Evolutionary conservation across 2,797 vertebrate species (phyloP).

Genomic region (Cuniculus paca): DNA sequence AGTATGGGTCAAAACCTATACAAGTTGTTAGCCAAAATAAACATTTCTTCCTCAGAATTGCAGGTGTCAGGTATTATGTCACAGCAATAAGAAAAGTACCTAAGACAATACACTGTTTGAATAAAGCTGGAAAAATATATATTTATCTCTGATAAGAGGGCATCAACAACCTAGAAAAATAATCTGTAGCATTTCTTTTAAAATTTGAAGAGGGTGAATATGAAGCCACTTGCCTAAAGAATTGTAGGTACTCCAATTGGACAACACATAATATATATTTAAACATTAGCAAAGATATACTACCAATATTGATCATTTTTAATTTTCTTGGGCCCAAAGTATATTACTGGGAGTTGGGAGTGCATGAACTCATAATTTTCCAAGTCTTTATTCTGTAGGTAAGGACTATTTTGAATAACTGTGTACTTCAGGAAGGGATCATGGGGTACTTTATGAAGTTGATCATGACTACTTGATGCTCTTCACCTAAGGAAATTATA

Average conservation of each 20-base stretch:
- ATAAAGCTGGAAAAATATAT: neutral
- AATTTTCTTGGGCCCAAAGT: neutral
- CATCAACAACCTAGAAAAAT: neutral
- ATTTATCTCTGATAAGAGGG: neutral
- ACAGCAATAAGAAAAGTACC: neutral
- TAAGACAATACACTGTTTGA: neutral
- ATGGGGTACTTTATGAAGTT: neutral
- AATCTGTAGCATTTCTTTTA: constrained; percentile 5
- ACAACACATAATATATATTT: neutral
- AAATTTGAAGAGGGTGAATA: constrained; percentile 35
- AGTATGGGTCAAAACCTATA: neutral
- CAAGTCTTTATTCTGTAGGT: neutral
- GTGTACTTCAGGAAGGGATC: neutral
- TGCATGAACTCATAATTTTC: neutral
- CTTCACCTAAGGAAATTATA: neutral
- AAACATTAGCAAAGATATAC: neutral
- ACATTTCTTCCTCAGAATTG: neutral
- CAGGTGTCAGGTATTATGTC: neutral
- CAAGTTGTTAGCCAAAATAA: too few relatives aligned
- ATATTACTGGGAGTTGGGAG: neutral
- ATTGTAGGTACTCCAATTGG: neutral
- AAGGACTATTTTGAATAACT: neutral
- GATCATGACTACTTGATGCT: neutral
- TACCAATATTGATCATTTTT: neutral
- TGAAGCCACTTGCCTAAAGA: neutral